A percentile compares a stretch with the other conserved stretches of the same genome.
Evolutionary conservation across 1,140 invertebrate genomes (phyloP).

Genomic region (Palaemon carinicauda): DNA sequence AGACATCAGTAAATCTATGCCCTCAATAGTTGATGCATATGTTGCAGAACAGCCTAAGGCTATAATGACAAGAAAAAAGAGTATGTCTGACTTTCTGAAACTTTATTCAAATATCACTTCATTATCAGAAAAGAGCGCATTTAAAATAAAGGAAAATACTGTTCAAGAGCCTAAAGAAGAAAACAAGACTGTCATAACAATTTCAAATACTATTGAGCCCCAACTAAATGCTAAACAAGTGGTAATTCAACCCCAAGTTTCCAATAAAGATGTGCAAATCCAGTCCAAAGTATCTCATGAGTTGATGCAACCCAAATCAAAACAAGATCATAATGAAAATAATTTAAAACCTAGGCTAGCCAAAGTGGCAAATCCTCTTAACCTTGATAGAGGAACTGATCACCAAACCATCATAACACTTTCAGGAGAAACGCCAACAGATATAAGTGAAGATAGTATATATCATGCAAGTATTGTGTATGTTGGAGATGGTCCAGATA

Average conservation of each 20-base stretch:
- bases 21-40: too few species aligned
- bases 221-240: too few species aligned
- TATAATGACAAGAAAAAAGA: not conserved
- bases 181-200: conserved; percentile 13
- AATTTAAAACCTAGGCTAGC: too few species aligned
- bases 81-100: conserved; percentile 17
- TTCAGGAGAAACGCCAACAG: not conserved
- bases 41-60: too few species aligned
- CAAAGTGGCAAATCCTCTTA: too few species aligned
- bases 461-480: conserved; percentile 2
- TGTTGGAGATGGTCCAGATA: not conserved
- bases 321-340: too few species aligned
- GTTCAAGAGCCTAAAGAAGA: not conserved
- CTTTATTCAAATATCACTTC: conserved; percentile 21
- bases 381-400: not conserved
- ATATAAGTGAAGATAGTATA: not conserved
- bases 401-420: not conserved
- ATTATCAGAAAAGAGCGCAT: not conserved
- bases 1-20: too few species aligned
- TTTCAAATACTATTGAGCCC: too few species aligned
- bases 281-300: too few species aligned
- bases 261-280: too few species aligned
- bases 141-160: not conserved
- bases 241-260: too few species aligned
- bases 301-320: too few species aligned